Evolutionary conservation across 2,888 invertebrate genomes (phyloP), one percentile per base, ranked within the genome.

Genomic region (Ochlodes sylvanus): DNA sequence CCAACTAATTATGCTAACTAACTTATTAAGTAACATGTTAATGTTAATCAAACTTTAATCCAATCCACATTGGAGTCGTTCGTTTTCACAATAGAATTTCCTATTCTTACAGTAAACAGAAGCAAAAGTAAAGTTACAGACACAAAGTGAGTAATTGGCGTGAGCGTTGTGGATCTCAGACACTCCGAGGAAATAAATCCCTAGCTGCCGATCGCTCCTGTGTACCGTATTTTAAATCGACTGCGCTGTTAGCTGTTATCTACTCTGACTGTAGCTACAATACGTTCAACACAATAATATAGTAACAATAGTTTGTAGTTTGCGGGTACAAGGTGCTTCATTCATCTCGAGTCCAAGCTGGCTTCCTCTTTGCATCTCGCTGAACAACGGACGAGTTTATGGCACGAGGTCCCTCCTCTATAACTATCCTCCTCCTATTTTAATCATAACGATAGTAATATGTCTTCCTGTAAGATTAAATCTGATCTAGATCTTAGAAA

Each of bases 151-250:
- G 79, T 86, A 87, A 86, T 86, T 85, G 84, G 82, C 80, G 81
- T 75, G 75, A 78, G 75, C 78, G 73, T 76, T 75, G 77, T 76
- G 76, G 77, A 80, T 77, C 74, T 74, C 76, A 74, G 74, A 69
- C 74, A 76, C 76, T 79, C 80, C 78, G 83, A 79, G 80, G 82
- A 82, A 82, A 80, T 80, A 82, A 82, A 81, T 80, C 77, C 77
- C 76, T 70, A 76, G 73, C 77, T 78, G 73, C 73, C 78, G 72
- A 70, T 71, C 72, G 75, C 71, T 69, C 74, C 72, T 83, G 81
- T 82, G 77, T 77, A 80, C 72, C 72, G 74, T 72, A 76, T 72
- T 79, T 77, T 79, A 81, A 85, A 52, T 52, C 21, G 52, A 52
- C 44, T 47, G 17, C 17, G 9, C 17, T 47, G 44, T 47, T 47